Conservation (phyloP, 2,113 vertebrate genomes). For the Erinaceus europaeus region DNA sequence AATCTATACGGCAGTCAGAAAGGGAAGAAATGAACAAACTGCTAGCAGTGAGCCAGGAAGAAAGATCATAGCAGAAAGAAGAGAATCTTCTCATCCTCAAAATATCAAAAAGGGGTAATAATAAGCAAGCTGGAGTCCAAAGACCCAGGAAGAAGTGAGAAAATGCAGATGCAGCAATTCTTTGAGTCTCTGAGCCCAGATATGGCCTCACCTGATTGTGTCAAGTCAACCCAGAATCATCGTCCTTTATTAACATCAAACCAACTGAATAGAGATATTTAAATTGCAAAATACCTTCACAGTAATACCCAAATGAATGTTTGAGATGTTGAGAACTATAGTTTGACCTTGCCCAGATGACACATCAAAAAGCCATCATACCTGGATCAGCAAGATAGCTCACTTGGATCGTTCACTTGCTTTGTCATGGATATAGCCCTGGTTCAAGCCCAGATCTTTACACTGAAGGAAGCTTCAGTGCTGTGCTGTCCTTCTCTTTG, state of each 20-base stretch:
- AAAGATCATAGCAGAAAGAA: neutral
- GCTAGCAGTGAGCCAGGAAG: neutral
- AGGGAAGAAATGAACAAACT: neutral
- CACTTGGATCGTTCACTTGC: too few relatives aligned
- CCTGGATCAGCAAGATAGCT: too few relatives aligned
- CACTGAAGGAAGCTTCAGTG: too few relatives aligned
- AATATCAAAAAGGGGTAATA: neutral
- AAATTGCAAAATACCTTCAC: neutral
- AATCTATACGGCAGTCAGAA: neutral
- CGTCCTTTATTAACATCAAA: conserved; percentile 20
- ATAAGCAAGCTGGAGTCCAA: neutral
- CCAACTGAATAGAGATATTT: neutral
- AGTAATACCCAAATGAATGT: neutral
- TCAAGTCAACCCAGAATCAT: neutral
- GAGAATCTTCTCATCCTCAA: neutral
- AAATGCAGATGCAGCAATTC: neutral
- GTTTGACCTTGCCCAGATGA: neutral
- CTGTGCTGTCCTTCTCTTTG: too few relatives aligned
- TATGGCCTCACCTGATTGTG: neutral
- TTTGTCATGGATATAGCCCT: too few relatives aligned
- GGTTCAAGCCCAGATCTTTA: too few relatives aligned
- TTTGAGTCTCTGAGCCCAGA: neutral
- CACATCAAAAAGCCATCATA: neutral
- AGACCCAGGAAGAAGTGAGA: neutral
- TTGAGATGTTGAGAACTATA: neutral